Percentiles rank a stretch among this genome's conserved stretches.
Evolutionary conservation across 2,797 vertebrate genomes (phyloP).

Genomic region (Pseudotriccus pelzelni): DNA sequence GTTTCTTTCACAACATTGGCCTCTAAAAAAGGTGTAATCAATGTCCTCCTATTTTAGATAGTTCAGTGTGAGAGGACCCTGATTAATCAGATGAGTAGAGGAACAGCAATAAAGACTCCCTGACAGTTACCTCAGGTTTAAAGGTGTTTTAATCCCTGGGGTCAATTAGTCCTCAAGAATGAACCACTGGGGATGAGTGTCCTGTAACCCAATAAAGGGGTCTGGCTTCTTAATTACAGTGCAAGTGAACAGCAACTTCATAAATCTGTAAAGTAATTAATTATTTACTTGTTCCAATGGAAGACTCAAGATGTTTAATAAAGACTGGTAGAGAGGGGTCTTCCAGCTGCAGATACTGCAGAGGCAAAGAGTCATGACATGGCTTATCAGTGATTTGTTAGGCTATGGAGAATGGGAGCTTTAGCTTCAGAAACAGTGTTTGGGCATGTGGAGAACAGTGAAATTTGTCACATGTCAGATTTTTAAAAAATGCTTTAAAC

Average conservation of each 20-base stretch:
- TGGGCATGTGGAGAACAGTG: neutral
- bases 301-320: neutral
- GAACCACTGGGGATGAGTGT: neutral
- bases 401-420: neutral
- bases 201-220: neutral
- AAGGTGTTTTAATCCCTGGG: neutral
- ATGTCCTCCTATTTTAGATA: neutral
- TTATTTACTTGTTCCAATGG: neutral
- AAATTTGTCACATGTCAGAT: neutral
- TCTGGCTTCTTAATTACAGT: neutral
- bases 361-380: neutral
- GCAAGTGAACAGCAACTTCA: neutral
- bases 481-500: neutral
- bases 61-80: neutral
- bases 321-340: neutral
- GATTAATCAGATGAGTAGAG: neutral
- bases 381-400: neutral
- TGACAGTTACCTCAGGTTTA: neutral
- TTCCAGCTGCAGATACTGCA: neutral
- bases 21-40: neutral
- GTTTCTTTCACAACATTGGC: neutral
- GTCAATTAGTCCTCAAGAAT: neutral
- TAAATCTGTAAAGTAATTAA: neutral
- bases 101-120: neutral
- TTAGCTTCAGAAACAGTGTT: neutral